Evolutionary conservation across 2,888 invertebrate species (phyloP), one percentile per base, ranked within the genome.

Genomic region (Herminia tarsipennalis): DNA sequence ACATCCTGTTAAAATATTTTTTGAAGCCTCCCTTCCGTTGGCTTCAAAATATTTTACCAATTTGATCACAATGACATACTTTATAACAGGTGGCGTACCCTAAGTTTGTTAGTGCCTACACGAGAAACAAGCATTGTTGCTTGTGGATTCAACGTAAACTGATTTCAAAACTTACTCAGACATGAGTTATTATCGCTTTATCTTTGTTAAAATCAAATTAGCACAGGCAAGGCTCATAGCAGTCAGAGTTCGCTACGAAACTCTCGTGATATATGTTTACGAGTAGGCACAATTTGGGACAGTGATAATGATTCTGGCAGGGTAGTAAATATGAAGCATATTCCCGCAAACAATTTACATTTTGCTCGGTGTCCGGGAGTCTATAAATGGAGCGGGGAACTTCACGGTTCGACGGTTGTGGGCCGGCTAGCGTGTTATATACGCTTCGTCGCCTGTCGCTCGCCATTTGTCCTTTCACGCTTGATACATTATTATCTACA

Each of bases 371-470:
- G 54, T 49, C 50, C 52, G 54, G 60, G 60, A 70, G 69, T 70
- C 65, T 83, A 82, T 85, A 78, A 81, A 78, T 76, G 76, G 78
- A 73, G 72, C 74, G 73, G 64, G 74, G 69, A 73, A 67, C 67
- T 78, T 83, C 70, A 86, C 81, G 78, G 76, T 75, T 75, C 66
- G 73, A 29, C 67, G 79, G 64, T 39, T 65, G 58, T 64, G 76
- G 63, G 57, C 62, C 63, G 68, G 67, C 66, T 48, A 66, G 46
- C 77, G 64, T 52, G 74, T 88, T 88, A 84, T 66, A 59, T 76
- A 57, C 86, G 78, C 78, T 75, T 78, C 74, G 74, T 52, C 81
- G 83, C 81, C 53, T 66, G 50, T 59, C 65, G 47, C 65, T 58
- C 65, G 59, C 66, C 58, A 50, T 52, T 51, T 53, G 57, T 55